Evolutionary conservation across 1,140 invertebrate species (phyloP).

Genomic region (Ceratina calcarata): DNA sequence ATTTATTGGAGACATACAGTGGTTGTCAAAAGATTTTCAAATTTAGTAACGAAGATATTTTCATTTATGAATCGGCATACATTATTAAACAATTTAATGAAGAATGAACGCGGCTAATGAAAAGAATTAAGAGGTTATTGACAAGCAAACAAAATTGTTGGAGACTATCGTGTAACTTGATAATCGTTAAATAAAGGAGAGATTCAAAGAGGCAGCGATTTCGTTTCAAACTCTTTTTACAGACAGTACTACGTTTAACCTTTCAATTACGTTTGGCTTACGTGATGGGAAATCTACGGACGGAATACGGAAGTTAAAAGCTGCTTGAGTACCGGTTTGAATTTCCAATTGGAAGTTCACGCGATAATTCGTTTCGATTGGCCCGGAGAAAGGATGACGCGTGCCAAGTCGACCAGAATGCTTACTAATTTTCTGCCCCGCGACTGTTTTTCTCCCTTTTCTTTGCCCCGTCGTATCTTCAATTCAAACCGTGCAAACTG

Average conservation of each 20-base stretch:
- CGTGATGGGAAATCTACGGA: constrained; percentile 46
- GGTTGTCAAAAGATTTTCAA: too few species aligned
- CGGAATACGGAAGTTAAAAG: constrained; percentile 53
- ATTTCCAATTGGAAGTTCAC: constrained; percentile 66
- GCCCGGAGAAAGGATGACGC: constrained; percentile 17
- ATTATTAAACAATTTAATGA: too few species aligned
- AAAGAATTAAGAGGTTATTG: neutral
- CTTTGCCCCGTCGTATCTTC: neutral
- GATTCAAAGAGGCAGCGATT: constrained; percentile 4
- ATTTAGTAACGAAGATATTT: too few species aligned
- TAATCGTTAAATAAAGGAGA: neutral
- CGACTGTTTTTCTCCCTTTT: constrained; percentile 9
- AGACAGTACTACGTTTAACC: constrained; percentile 51
- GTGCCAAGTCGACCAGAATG: constrained; percentile 44
- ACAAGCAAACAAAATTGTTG: constrained; percentile 7
- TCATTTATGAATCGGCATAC: too few species aligned
- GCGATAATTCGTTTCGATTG: constrained; percentile 63
- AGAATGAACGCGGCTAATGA: neutral
- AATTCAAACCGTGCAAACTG: constrained; percentile 7
- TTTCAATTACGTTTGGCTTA: constrained; percentile 60
- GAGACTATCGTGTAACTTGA: constrained; percentile 3
- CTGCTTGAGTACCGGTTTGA: constrained; percentile 57
- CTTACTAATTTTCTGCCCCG: constrained; percentile 47
- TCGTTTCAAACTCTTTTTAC: constrained; percentile 30
- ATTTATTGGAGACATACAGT: too few species aligned